Base-by-base conservation (phyloP, 1,140 invertebrate genomes). In the Phortica variegata region DNA sequence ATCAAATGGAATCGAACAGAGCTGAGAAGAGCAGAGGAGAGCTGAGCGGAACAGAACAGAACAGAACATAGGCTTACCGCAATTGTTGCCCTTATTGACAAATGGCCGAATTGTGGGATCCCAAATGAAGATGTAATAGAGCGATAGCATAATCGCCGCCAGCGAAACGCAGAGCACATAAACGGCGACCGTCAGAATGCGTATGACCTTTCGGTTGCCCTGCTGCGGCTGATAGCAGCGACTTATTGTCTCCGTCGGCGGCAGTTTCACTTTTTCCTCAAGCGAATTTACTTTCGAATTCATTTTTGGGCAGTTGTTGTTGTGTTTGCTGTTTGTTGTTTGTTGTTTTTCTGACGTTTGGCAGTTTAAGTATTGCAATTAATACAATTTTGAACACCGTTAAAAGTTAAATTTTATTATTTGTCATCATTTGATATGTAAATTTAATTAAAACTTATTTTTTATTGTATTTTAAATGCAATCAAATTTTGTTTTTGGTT, bases 61-160 rank as follows among this genome's bases (percentile, higher is more conserved):
- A n/a, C n/a, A n/a, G n/a, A n/a, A n/a, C n/a, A n/a, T n/a, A 15
- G 15, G 52, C 71, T 74, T 74, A 75, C 72, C 72, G 51, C 72
- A 74, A 50, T 73, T 65, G 56, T 61, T 72, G 60, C 56, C 61
- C 62, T 70, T 75, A 49, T 71, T 74, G 32, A 71, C 71, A 44
- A 74, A 74, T 42, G 71, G 71, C 29, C 71, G 61, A 33, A 74
- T 72, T 37, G 61, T 83, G 0, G 92, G 91, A 75, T 95, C 87
- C 95, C 95, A 97, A 51, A 97, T 84, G 75, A 97, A 93, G 51
- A 94, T 88, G 79, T 98, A 98, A 79, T 97, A 98, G 9, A 96
- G 81, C 0, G 93, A 95, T 18, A 98, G 82, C 73, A 97, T 89
- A 54, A 97, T 94, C 4, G 94, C 95, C 0, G 93, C 94, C 51